Evolutionary conservation across 2,797 vertebrate genomes (phyloP), one percentile per base, ranked within the genome.

Genomic region (Lagocephalus sceleratus): DNA sequence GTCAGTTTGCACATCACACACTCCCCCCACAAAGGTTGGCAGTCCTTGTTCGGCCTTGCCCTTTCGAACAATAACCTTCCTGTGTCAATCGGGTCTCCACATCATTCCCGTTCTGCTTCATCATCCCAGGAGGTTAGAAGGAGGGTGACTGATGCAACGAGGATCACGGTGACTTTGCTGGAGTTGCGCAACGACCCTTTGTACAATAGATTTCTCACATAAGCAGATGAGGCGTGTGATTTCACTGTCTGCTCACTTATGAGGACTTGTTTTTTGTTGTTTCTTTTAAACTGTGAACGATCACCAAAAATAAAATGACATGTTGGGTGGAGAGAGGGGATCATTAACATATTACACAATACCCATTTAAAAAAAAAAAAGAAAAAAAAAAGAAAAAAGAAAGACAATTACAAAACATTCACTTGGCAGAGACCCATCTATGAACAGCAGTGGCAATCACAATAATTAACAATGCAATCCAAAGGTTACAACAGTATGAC

Each of bases 371-470:
- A 46, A 70, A 48, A 64, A 19, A 9, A 42, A 17, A 42, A 17
- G 5, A 40, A 61, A 45, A 59, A 52, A 40, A 15, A 23, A 19
- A 51, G 19, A 40, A 48, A 6, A 16, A 21, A 3, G 2, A 46
- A 16, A 59, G 56, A 71, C 42, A 32, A 51, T 65, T 57, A 64
- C 65, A 63, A 64, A 52, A 75, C 48, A 67, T 65, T 51, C 52
- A 81, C 72, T 65, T 76, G 56, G 64, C 52, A 70, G 54, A 72
- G 70, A 84, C 55, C 21, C 53, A 74, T 68, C 60, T 74, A 71
- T 32, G 54, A 63, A 84, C 71, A 66, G 64, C 71, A 63, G 76
- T 80, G 82, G 58, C 60, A 67, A 77, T 65, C 67, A 79, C 70
- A 76, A 74, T 66, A 53, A 68, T 66, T 55, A 77, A 83, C 61